These are phyloP conservation scores for Chelon labrosus DNA, from an alignment of 2,797 vertebrate genomes.

Conservation along the genomic window DNA sequence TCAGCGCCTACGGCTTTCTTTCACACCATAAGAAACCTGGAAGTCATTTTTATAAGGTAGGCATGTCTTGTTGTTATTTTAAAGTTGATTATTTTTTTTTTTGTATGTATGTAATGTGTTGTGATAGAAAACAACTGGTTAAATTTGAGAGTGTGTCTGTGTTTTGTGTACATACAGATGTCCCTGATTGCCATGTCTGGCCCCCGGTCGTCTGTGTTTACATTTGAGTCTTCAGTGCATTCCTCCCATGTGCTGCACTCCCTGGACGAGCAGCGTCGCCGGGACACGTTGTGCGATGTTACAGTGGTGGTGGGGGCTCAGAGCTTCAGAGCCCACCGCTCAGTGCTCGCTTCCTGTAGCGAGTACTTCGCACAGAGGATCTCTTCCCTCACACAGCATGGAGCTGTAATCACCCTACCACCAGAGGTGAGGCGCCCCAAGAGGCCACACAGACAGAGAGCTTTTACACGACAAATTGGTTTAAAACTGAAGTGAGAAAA, in stretches of 20 bases:
- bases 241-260: conserved; percentile 88
- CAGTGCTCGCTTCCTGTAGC: conserved; percentile 94
- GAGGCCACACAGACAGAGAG: not conserved
- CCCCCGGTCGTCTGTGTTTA: conserved; percentile 88
- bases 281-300: conserved; percentile 91
- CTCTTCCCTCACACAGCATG: conserved; percentile 78
- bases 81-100: not conserved
- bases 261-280: conserved; percentile 92
- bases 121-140: not conserved
- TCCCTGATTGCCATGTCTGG: conserved; percentile 86
- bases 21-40: conserved; percentile 38
- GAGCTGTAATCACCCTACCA: conserved; percentile 87
- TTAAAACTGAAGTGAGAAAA: conserved; percentile 45
- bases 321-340: conserved; percentile 91
- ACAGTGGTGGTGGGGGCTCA: conserved; percentile 91
- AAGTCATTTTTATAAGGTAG: conserved; percentile 62
- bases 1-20: conserved; percentile 54
- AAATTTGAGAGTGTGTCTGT: conserved; percentile 11
- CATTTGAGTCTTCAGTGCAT: conserved; percentile 94
- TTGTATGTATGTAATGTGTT: not conserved
- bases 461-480: not conserved
- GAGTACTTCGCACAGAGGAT: conserved; percentile 90
- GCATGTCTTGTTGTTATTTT: conserved; percentile 33
- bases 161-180: conserved; percentile 57
- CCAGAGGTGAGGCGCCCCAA: conserved; percentile 86